Base-by-base conservation (phyloP, 2,113 vertebrate species). In the Pomatostomus ruficeps region DNA sequence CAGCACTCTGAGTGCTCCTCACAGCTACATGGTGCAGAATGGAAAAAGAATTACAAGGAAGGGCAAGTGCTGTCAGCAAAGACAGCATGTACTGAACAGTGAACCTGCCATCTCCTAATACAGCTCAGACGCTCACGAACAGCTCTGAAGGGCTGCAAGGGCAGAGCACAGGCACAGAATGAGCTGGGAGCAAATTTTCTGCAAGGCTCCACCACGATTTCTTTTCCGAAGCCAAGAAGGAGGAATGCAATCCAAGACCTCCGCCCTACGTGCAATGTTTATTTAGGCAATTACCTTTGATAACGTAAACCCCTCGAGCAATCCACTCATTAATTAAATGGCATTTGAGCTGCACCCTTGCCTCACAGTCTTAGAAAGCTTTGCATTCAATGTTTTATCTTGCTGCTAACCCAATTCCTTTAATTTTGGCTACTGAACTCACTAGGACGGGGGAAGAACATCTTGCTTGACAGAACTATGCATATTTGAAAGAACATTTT, bases 321-420 rank as follows among this genome's bases (percentile, higher is more conserved):
- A 89, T 59, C 22, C 28, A 85, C 33, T 81, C 51, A 33, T 74
- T 88, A 93, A 95, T 95, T 92, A 91, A 94, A 92, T 3, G 63
- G 49, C 26, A 49, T 94, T 92, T 94, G 76, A 95, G 52, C 70
- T 93, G 76, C 82, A 90, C 62, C 86, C 23, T 35, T 62, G 36
- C 61, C 71, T 93, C 62, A 55, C 22, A 43, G 74, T 31, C 76
- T 63, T 54, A 68, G 72, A 77, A 77, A 94, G 83, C 68, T 92
- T 12, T 73, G 66, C 48, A 49, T 52, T 66, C 55, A 19, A 3
- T 9, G 42, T 77, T 96, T 94, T 76, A 92, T 81, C 75, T 96
- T 67, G 70, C 46, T 94, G 55, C 46, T 58, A 70, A 66, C 33
- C 43, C 58, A 62, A 70, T 2, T 88, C 59, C 43, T 70, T 70